Evolutionary conservation across 2,797 vertebrate species (phyloP).

Genomic region (Varecia variegata): DNA sequence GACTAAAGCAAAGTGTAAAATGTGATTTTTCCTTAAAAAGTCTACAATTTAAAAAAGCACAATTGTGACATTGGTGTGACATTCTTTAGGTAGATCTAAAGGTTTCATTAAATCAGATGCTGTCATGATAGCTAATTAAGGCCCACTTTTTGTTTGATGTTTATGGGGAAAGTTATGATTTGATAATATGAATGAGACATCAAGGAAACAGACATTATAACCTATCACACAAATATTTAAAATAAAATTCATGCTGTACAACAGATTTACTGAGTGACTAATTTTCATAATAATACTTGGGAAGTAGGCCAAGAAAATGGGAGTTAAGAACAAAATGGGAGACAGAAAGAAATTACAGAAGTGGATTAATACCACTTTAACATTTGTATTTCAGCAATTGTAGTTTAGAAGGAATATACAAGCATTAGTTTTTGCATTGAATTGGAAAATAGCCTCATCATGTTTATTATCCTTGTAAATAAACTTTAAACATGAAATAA

Average conservation of each 20-base stretch:
- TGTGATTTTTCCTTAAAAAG: neutral
- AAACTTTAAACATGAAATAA: slow-evolving; percentile 39
- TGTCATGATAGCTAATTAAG: neutral
- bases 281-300: neutral
- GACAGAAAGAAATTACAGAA: neutral
- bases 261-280: neutral
- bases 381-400: slow-evolving; percentile 2
- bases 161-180: neutral
- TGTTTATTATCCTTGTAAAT: neutral
- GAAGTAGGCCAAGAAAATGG: neutral
- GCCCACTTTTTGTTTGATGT: neutral
- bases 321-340: neutral
- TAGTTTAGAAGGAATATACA: neutral
- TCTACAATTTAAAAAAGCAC: neutral
- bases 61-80: neutral
- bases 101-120: neutral
- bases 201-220: neutral
- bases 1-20: neutral
- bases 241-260: neutral
- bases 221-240: neutral
- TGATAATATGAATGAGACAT: neutral
- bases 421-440: neutral
- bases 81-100: neutral
- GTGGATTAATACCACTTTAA: neutral
- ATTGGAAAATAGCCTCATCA: neutral